Base-by-base conservation (phyloP, 2,113 vertebrate species). In the Oplegnathus fasciatus region DNA sequence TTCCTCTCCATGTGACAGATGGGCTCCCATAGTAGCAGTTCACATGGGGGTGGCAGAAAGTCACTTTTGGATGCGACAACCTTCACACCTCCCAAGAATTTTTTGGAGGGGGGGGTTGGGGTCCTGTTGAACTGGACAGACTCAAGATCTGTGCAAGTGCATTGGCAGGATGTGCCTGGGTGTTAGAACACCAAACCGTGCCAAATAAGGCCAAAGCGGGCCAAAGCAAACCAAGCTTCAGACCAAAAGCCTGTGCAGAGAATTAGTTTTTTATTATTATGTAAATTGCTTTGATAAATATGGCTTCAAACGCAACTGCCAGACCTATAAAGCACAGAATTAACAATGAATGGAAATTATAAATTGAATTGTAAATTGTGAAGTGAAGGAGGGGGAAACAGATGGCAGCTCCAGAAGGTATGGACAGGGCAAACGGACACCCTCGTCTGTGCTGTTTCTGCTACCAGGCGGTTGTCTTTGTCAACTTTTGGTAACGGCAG, bases 371-470 rank as follows among this genome's bases (percentile, higher is more conserved):
- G 82, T 88, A 93, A 88, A 93, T 91, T 83, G 42, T 68, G 24
- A 81, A 67, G 75, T 76, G 86, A 83, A 71, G 57, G 70, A 70
- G 40, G 68, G 58, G 76, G 82, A 91, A 90, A 72, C 93, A 95
- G 94, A 95, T 93, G 93, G 94, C 86, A 75, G 76, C 65, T 81
- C 84, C 93, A 95, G 93, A 94, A 90, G 88, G 93, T 87, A 89
- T 61, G 75, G 82, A 89, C 83, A 44, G 86, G 84, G 91, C 83
- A 85, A 83, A 86, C n/a, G 69, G 90, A 92, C 80, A 86, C 44
- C 72, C 71, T 86, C 9, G 50, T 76, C 88, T 84, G 62, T 60
- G 72, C 69, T 0, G n/a, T 62, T 85, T 85, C 75, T 82, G 70
- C 78, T 60, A 75, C 40, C n/a, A 61, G 40, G 48, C 73, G 28